Percentiles rank a stretch among this genome's conserved stretches.
phyloP scores from a whole-genome alignment of 2,113 vertebrate genomes.

The Ciconia stormi region DNA sequence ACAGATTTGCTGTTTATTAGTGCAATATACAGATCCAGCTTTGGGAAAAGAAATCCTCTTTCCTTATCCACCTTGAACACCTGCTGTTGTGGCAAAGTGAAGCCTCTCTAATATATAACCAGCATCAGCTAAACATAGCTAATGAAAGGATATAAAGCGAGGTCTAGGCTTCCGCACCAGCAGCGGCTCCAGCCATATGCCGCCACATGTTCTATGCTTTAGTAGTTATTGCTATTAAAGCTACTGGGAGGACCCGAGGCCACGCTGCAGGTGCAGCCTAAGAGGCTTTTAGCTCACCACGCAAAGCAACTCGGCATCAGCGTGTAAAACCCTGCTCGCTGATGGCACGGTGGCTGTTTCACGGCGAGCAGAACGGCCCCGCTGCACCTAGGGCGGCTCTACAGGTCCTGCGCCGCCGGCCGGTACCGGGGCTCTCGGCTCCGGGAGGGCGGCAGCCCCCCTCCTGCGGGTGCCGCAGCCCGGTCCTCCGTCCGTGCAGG shows the following conservation, averaged over 20 bases:
- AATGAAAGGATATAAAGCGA: background rate
- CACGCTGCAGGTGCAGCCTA: background rate
- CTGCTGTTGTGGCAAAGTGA: background rate
- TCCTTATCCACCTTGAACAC: background rate
- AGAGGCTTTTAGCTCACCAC: background rate
- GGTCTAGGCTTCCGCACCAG: background rate
- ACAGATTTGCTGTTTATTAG: background rate
- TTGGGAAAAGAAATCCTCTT: background rate
- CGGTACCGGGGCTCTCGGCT: background rate
- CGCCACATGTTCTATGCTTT: background rate
- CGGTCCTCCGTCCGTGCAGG: background rate
- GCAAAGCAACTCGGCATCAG: fast-evolving
- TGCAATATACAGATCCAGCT: background rate
- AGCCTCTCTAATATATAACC: background rate
- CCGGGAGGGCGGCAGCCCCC: background rate
- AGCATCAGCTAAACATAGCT: background rate
- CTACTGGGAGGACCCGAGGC: background rate
- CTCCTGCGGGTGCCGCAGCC: background rate
- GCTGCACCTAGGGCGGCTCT: background rate
- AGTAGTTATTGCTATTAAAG: background rate
- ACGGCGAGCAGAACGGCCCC: background rate
- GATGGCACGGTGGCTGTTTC: fast-evolving
- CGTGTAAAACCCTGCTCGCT: background rate
- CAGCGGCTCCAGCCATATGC: background rate
- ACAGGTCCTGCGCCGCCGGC: background rate